These are phyloP conservation scores for Microplitis deprimator DNA, from an alignment of 2,888 invertebrate species.

Conservation along the genomic window DNA sequence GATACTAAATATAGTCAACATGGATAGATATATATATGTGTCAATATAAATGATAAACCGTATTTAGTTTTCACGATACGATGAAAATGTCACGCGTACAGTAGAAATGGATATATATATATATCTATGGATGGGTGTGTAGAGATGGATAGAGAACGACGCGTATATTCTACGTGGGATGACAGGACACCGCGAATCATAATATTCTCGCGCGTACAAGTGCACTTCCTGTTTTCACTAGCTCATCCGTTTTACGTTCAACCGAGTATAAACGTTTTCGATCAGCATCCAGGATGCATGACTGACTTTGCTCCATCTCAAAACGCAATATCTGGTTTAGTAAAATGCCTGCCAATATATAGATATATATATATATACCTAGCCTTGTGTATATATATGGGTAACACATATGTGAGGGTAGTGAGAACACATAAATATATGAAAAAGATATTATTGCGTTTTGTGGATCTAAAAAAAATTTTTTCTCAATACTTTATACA, in stretches of 20 bases:
- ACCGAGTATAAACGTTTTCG: slow-evolving; percentile 42
- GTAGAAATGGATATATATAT: background rate
- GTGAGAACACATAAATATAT: background rate
- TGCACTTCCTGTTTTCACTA: slow-evolving; percentile 33
- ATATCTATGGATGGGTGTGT: slow-evolving; percentile 50
- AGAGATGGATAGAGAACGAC: slow-evolving; percentile 56
- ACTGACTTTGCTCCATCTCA: slow-evolving; percentile 39
- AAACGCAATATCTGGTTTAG: slow-evolving; percentile 46
- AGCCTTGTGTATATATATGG: background rate
- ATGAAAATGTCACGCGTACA: slow-evolving; percentile 52
- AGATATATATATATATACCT: slow-evolving; percentile 35
- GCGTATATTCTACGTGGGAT: background rate
- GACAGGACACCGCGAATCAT: slow-evolving; percentile 42
- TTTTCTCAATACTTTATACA: background rate
- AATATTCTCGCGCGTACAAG: slow-evolving; percentile 41
- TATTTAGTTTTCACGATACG: slow-evolving; percentile 56
- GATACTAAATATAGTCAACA: slow-evolving; percentile 11
- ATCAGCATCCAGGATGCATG: slow-evolving; percentile 42
- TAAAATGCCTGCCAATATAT: slow-evolving; percentile 38
- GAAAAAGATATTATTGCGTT: background rate
- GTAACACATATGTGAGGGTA: background rate
- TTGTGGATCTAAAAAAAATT: slow-evolving; percentile 21
- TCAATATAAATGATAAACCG: slow-evolving; percentile 57
- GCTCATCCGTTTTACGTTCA: slow-evolving; percentile 28
- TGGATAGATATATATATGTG: slow-evolving; percentile 41